phyloP scores from a whole-genome alignment of 2,113 vertebrate genomes.

The Eublepharis macularius region DNA sequence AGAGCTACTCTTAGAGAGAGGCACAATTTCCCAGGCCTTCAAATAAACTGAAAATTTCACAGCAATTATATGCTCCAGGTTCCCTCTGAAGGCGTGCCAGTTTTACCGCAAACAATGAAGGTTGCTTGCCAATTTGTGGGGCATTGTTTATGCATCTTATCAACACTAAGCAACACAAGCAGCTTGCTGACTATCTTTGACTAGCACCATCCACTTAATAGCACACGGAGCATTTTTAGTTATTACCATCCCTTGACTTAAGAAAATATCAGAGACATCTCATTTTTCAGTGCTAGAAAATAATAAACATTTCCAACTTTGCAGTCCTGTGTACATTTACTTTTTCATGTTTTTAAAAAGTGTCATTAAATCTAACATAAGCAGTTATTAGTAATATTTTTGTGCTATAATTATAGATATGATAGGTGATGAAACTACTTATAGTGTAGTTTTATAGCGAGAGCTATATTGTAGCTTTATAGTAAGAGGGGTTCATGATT shows the following conservation, averaged over 20 bases:
- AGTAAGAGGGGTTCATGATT: too few species aligned
- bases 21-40: neutral
- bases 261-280: rapidly evolving
- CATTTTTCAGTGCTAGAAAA: neutral
- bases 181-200: rapidly evolving
- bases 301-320: neutral
- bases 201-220: neutral
- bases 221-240: neutral
- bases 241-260: rapidly evolving
- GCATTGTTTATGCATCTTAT: neutral
- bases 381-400: neutral
- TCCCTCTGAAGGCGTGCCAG: neutral
- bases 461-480: too few species aligned
- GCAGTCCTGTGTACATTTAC: neutral
- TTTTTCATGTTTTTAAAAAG: too few species aligned
- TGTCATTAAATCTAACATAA: too few species aligned
- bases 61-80: neutral
- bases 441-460: neutral
- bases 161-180: neutral
- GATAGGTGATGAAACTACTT: neutral
- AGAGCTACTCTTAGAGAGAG: neutral
- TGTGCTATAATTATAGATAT: neutral
- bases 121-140: neutral
- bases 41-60: neutral
- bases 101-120: neutral